These are phyloP conservation scores for Ypsolopha sequella DNA, from an alignment of 2,888 invertebrate species.

Conservation along the genomic window DNA sequence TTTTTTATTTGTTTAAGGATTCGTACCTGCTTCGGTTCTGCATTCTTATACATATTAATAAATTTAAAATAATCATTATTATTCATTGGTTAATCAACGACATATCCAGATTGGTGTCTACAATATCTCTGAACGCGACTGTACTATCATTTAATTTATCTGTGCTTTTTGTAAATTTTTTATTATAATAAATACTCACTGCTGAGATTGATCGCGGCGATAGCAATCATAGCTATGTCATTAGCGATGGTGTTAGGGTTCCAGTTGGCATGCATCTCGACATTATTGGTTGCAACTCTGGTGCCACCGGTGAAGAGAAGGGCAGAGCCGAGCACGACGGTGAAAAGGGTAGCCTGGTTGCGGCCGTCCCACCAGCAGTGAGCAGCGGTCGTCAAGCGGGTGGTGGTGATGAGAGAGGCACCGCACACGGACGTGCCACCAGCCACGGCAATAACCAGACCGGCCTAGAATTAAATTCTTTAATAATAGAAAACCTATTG, in stretches of 20 bases:
- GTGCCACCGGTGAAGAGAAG: slow-evolving; percentile 12
- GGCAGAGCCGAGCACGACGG: slow-evolving; percentile 35
- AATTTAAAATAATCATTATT: too few relatives aligned
- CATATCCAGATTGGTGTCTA: too few relatives aligned
- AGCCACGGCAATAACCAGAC: not conserved
- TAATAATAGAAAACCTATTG: not conserved
- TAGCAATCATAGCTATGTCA: slow-evolving; percentile 26
- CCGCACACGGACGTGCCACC: slow-evolving; percentile 30
- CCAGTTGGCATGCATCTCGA: slow-evolving; percentile 22
- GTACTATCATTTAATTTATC: too few relatives aligned
- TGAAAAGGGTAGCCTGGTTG: slow-evolving; percentile 21
- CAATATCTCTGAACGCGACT: too few relatives aligned
- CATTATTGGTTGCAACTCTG: slow-evolving; percentile 16
- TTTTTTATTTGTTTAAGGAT: too few relatives aligned
- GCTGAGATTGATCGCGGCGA: slow-evolving; percentile 8
- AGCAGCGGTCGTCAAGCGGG: slow-evolving; percentile 30
- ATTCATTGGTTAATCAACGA: too few relatives aligned
- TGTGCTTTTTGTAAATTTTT: too few relatives aligned
- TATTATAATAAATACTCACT: slow-evolving; percentile 13
- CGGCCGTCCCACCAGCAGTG: slow-evolving; percentile 31
- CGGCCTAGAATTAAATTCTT: not conserved
- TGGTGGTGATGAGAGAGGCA: slow-evolving; percentile 23
- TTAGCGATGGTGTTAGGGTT: slow-evolving; percentile 14
- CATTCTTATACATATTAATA: not conserved
- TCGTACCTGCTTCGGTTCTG: too few relatives aligned